Conservation (phyloP, 1,140 invertebrate genomes). For the Lordiphosa clarofinis region DNA sequence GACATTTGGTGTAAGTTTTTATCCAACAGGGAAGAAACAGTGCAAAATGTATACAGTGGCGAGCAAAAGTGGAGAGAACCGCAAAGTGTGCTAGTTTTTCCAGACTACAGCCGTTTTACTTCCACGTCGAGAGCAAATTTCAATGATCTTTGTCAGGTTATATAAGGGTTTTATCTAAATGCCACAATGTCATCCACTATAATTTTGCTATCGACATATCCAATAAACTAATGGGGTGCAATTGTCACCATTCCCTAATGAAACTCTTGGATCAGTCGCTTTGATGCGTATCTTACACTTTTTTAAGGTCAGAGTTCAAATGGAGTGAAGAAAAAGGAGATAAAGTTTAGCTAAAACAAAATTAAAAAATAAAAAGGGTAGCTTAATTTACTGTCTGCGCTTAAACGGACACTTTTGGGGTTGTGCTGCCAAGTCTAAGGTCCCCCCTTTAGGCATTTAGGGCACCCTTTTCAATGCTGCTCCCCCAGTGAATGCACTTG, state of each 20-base stretch:
- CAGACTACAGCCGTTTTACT: too few relatives aligned
- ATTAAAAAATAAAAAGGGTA: background rate
- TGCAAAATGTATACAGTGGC: constrained; percentile 1
- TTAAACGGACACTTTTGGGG: constrained; percentile 41
- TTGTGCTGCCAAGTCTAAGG: constrained; percentile 15
- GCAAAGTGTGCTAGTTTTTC: too few relatives aligned
- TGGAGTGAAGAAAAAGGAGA: constrained; percentile 33
- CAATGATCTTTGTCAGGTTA: too few relatives aligned
- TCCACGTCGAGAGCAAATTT: too few relatives aligned
- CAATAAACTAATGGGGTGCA: too few relatives aligned
- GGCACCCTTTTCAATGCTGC: constrained; percentile 11
- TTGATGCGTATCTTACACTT: too few relatives aligned
- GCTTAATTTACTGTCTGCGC: constrained; percentile 22
- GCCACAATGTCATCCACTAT: too few relatives aligned
- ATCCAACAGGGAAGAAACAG: constrained; percentile 5
- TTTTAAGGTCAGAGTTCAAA: constrained; percentile 67
- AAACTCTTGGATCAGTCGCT: too few relatives aligned
- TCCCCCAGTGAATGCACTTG: constrained; percentile 18
- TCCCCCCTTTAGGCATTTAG: constrained; percentile 27
- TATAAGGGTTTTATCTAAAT: too few relatives aligned
- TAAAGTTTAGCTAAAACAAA: constrained; percentile 2
- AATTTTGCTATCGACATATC: too few relatives aligned
- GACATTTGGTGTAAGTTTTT: constrained; percentile 61
- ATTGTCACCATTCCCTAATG: too few relatives aligned
- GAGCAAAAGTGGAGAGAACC: too few relatives aligned